phyloP scores from a whole-genome alignment of 2,797 vertebrate genomes.

The Rhincodon typus region DNA sequence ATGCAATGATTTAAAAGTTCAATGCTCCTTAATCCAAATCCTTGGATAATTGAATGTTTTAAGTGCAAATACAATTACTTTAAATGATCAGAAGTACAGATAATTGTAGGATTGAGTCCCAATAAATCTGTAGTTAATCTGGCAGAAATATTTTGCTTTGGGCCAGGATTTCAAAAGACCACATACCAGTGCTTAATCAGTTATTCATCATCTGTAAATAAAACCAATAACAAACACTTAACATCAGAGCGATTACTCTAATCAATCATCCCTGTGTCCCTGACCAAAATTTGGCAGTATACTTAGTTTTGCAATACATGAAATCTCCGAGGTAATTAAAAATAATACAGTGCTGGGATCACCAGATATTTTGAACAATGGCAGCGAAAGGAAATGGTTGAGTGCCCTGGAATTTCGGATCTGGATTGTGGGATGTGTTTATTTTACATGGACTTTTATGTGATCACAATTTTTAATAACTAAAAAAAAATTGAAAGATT shows the following conservation, averaged over 20 bases:
- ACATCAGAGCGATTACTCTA: not conserved
- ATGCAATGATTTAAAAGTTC: not conserved
- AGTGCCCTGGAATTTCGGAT: not conserved
- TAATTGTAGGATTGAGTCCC: constrained; percentile 2
- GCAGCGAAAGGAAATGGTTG: constrained; percentile 6
- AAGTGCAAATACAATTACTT: not conserved
- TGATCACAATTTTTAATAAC: not conserved
- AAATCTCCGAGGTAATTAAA: constrained; percentile 7
- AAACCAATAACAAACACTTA: not conserved
- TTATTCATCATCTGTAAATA: constrained; percentile 22
- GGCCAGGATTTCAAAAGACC: not conserved
- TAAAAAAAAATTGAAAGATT: not conserved
- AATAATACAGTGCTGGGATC: not conserved
- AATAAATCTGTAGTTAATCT: not conserved
- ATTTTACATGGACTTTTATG: not conserved
- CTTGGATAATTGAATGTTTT: not conserved
- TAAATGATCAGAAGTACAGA: not conserved
- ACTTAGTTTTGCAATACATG: not conserved
- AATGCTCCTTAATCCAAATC: not conserved
- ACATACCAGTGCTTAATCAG: constrained; percentile 7
- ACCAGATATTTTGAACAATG: constrained; percentile 24
- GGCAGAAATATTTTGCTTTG: not conserved
- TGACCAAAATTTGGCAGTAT: not conserved
- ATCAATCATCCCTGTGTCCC: constrained; percentile 16
- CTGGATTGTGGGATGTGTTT: not conserved